A percentile compares a stretch with the other conserved stretches of the same genome.
Conservation (phyloP, 2,888 invertebrate species). For the Mesoligia furuncula region DNA sequence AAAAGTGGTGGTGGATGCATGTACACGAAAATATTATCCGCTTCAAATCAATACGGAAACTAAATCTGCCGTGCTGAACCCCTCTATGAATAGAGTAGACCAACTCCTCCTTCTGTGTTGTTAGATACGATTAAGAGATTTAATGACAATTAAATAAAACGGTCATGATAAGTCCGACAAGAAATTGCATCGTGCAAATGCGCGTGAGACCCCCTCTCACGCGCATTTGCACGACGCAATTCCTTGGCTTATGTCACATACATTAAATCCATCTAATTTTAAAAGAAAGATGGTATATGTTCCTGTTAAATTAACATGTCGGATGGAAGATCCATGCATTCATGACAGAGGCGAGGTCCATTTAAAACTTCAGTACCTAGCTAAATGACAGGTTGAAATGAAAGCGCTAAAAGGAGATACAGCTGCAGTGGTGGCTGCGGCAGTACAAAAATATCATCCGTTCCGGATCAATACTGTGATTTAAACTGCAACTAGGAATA, state of each 20-base stretch:
- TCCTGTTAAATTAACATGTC: neutral
- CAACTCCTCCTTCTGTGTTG: neutral
- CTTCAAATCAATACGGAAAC: conserved; percentile 4
- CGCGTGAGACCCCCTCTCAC: neutral
- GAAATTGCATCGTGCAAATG: neutral
- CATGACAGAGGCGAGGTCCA: neutral
- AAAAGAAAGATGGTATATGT: neutral
- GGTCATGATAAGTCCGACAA: neutral
- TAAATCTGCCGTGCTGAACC: conserved; percentile 1
- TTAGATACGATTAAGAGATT: neutral
- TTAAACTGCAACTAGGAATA: conserved; percentile 46
- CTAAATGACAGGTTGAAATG: conserved; percentile 47
- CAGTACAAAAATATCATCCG: conserved; percentile 42
- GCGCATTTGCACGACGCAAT: too few relatives aligned
- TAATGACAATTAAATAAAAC: conserved; percentile 7
- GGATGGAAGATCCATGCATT: neutral
- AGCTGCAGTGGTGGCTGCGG: conserved; percentile 16
- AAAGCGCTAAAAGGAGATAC: conserved; percentile 23
- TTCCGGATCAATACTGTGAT: conserved; percentile 51
- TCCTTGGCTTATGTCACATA: too few relatives aligned
- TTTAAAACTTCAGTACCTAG: conserved; percentile 23
- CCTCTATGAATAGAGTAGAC: conserved; percentile 3
- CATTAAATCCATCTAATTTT: too few relatives aligned
- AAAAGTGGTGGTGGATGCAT: neutral
- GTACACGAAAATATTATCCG: conserved; percentile 6